A percentile compares a stretch with the other conserved stretches of the same genome.
These are phyloP conservation scores for Arctia plantaginis DNA, from an alignment of 2,888 invertebrate species.

Conservation along the genomic window DNA sequence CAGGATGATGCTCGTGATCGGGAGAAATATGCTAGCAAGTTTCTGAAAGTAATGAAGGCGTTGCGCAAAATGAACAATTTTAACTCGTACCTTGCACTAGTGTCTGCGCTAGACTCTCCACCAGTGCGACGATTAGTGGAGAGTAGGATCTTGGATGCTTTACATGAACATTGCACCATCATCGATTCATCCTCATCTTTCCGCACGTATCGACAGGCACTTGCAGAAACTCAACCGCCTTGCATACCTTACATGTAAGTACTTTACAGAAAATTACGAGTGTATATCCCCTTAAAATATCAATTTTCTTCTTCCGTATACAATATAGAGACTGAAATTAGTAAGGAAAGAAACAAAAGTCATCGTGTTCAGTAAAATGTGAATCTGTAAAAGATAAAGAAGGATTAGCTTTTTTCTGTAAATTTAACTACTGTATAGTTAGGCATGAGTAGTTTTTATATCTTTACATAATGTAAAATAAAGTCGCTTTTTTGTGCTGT, in stretches of 20 bases:
- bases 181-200: conserved; percentile 99
- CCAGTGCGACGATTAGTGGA: conserved; percentile 97
- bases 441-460: too few species aligned
- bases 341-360: too few species aligned
- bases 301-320: too few species aligned
- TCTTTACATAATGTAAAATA: too few species aligned
- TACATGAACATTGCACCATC: conserved; percentile 97
- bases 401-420: too few species aligned
- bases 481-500: too few species aligned
- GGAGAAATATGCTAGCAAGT: conserved; percentile 97
- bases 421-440: too few species aligned
- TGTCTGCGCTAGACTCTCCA: conserved; percentile 98
- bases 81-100: conserved; percentile 98
- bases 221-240: conserved; percentile 98
- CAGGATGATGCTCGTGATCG: conserved; percentile 96
- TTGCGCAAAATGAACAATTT: conserved; percentile 99
- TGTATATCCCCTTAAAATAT: too few species aligned
- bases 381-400: too few species aligned
- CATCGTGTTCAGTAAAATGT: too few species aligned
- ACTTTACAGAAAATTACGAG: background rate
- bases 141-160: conserved; percentile 95
- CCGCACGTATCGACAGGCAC: conserved; percentile 97
- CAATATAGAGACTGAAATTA: too few species aligned
- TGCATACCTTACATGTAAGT: conserved; percentile 99
- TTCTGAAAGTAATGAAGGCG: conserved; percentile 99